phyloP scores from a whole-genome alignment of 2,888 invertebrate genomes.

The Caenorhabditis uteleia region DNA sequence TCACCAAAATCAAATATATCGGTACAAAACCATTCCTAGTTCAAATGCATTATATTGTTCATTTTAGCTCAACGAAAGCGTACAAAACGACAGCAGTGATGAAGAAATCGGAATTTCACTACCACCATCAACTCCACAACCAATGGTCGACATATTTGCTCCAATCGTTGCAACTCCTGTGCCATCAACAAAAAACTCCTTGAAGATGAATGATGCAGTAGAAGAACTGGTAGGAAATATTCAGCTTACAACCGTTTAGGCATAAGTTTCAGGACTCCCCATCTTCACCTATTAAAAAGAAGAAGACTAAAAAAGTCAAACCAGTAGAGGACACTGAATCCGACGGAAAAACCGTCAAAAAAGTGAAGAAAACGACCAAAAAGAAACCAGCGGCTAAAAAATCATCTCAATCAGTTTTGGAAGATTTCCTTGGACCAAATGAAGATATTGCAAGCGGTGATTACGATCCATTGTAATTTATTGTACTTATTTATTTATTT shows the following conservation, averaged over 20 bases:
- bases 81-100: slow-evolving; percentile 20
- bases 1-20: slow-evolving; percentile 17
- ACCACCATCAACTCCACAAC: slow-evolving; percentile 3
- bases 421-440: slow-evolving; percentile 36
- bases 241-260: too few relatives aligned
- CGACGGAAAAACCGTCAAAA: slow-evolving; percentile 3
- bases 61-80: slow-evolving; percentile 1
- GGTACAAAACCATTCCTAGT: too few relatives aligned
- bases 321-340: not conserved
- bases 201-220: too few relatives aligned
- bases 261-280: too few relatives aligned
- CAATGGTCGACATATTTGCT: slow-evolving; percentile 16
- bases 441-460: slow-evolving; percentile 14
- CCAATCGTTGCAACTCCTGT: not conserved
- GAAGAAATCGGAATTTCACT: slow-evolving; percentile 32
- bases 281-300: too few relatives aligned
- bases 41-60: too few relatives aligned
- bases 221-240: too few relatives aligned
- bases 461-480: slow-evolving; percentile 30
- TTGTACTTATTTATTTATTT: slow-evolving; percentile 2
- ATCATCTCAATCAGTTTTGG: slow-evolving; percentile 26
- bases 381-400: slow-evolving; percentile 25
- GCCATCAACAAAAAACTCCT: too few relatives aligned
- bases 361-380: slow-evolving; percentile 26
- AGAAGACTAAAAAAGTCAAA: slow-evolving; percentile 1